Evolutionary conservation across 2,113 vertebrate genomes (phyloP).

Genomic region (Axis porcinus): DNA sequence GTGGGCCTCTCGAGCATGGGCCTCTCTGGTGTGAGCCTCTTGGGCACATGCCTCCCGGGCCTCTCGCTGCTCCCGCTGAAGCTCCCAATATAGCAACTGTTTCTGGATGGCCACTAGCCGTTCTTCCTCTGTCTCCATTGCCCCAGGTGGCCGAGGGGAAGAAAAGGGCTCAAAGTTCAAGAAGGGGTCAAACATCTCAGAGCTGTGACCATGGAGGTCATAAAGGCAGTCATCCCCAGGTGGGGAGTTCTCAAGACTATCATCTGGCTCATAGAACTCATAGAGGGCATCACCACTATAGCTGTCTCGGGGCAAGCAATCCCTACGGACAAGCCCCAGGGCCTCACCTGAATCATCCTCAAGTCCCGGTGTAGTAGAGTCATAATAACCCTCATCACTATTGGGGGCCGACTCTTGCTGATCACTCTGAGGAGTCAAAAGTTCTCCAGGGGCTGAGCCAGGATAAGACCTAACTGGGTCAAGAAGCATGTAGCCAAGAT

Average conservation of each 20-base stretch:
- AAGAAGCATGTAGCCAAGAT: constrained; percentile 71
- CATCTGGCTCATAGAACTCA: constrained; percentile 93
- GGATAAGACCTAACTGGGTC: constrained; percentile 71
- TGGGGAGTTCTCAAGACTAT: constrained; percentile 87
- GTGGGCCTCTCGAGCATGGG: not conserved
- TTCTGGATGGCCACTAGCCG: constrained; percentile 87
- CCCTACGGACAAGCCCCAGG: constrained; percentile 79
- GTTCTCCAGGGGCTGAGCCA: constrained; percentile 75
- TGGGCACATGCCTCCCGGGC: constrained; percentile 27
- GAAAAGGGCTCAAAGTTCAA: constrained; percentile 80
- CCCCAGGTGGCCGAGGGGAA: constrained; percentile 76
- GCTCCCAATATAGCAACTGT: constrained; percentile 86
- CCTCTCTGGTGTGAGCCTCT: constrained; percentile 7
- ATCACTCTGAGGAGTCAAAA: constrained; percentile 94
- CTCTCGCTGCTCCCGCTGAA: constrained; percentile 76
- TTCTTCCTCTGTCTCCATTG: constrained; percentile 87
- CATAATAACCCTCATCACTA: constrained; percentile 97
- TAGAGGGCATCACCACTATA: constrained; percentile 98
- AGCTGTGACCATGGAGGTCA: constrained; percentile 77
- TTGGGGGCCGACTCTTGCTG: constrained; percentile 95
- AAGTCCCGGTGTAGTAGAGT: constrained; percentile 93
- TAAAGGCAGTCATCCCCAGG: constrained; percentile 85
- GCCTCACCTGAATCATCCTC: constrained; percentile 90
- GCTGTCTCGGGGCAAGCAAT: constrained; percentile 93
- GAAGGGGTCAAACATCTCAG: constrained; percentile 82